A percentile compares a stretch with the other conserved stretches of the same genome.
phyloP scores from a whole-genome alignment of 2,113 vertebrate genomes.

The Oncorhynchus masou region DNA sequence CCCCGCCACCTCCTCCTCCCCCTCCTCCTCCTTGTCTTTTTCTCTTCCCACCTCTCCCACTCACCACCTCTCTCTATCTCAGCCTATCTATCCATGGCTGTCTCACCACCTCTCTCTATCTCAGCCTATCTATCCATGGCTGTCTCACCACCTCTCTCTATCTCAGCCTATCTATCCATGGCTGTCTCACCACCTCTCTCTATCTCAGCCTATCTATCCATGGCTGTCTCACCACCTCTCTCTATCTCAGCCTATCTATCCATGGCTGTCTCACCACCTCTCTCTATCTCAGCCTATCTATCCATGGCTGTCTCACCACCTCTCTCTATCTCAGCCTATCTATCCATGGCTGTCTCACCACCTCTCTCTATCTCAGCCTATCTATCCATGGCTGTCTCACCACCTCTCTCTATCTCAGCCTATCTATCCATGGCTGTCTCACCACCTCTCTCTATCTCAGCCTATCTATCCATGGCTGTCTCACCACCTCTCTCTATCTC shows the following conservation, averaged over 20 bases:
- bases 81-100: not conserved
- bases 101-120: slow-evolving; percentile 68
- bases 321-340: slow-evolving; percentile 44
- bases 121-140: not conserved
- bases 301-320: slow-evolving; percentile 58
- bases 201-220: slow-evolving; percentile 2
- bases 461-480: slow-evolving; percentile 8
- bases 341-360: slow-evolving; percentile 51
- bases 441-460: slow-evolving; percentile 63
- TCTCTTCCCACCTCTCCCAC: slow-evolving; percentile 68
- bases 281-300: slow-evolving; percentile 34
- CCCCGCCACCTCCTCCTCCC: not conserved
- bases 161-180: not conserved
- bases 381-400: slow-evolving; percentile 40
- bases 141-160: slow-evolving; percentile 68
- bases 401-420: slow-evolving; percentile 59
- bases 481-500: slow-evolving; percentile 67
- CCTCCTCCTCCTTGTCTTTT: not conserved
- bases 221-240: slow-evolving; percentile 65
- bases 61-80: slow-evolving; percentile 66
- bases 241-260: slow-evolving; percentile 19
- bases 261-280: slow-evolving; percentile 60
- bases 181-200: slow-evolving; percentile 67
- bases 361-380: slow-evolving; percentile 49
- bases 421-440: slow-evolving; percentile 29